Percentiles rank a stretch among this genome's conserved stretches.
Evolutionary conservation across 2,797 vertebrate genomes (phyloP).

Genomic region (Helicolenus hilgendorfi): DNA sequence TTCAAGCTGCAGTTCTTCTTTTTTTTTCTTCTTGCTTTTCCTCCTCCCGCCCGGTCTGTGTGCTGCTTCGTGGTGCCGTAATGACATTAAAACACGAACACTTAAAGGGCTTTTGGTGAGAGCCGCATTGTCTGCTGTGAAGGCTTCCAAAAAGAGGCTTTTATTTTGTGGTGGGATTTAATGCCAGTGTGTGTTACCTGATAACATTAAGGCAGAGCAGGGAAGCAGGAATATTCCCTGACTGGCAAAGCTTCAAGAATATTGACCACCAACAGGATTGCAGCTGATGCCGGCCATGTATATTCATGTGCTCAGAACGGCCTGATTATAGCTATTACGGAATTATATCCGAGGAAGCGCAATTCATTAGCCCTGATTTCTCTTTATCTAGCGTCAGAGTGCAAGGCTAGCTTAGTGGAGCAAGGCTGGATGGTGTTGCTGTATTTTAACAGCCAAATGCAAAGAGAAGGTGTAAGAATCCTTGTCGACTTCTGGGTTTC

Average conservation of each 20-base stretch:
- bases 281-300: slow-evolving; percentile 86
- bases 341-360: slow-evolving; percentile 88
- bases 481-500: background rate
- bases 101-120: slow-evolving; percentile 91
- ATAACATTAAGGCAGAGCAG: slow-evolving; percentile 90
- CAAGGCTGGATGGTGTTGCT: slow-evolving; percentile 56
- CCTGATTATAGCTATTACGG: slow-evolving; percentile 90
- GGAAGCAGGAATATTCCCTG: slow-evolving; percentile 81
- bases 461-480: background rate
- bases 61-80: slow-evolving; percentile 86
- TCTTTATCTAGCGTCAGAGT: slow-evolving; percentile 84
- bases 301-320: slow-evolving; percentile 83
- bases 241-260: slow-evolving; percentile 90
- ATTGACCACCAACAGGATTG: slow-evolving; percentile 91
- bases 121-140: slow-evolving; percentile 88
- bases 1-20: slow-evolving; percentile 72
- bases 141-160: slow-evolving; percentile 91
- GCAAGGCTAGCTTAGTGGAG: slow-evolving; percentile 56
- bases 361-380: slow-evolving; percentile 88
- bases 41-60: slow-evolving; percentile 76
- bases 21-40: background rate
- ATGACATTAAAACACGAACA: slow-evolving; percentile 91
- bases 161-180: slow-evolving; percentile 91
- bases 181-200: slow-evolving; percentile 92
- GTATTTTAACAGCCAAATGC: slow-evolving; percentile 30